Evolutionary conservation across 2,888 invertebrate species (phyloP).

Genomic region (Lasiommata megera): DNA sequence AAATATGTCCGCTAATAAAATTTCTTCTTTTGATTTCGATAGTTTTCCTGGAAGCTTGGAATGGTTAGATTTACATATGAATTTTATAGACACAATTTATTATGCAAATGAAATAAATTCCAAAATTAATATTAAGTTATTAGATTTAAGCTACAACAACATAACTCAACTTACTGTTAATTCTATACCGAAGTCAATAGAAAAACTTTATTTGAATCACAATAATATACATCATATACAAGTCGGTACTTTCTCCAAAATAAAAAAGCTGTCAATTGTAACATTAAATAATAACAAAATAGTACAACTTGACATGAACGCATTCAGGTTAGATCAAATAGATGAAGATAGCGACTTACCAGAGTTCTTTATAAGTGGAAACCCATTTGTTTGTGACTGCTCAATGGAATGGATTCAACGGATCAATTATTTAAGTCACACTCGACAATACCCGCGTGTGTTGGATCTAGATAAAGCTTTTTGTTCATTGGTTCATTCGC

Average conservation of each 20-base stretch:
- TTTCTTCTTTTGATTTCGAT: constrained; percentile 88
- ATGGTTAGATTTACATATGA: constrained; percentile 90
- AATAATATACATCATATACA: constrained; percentile 86
- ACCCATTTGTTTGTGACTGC: constrained; percentile 93
- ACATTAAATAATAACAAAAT: constrained; percentile 89
- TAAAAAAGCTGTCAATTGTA: constrained; percentile 86
- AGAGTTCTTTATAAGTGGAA: constrained; percentile 90
- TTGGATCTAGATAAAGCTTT: constrained; percentile 89
- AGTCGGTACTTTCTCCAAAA: constrained; percentile 86
- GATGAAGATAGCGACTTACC: constrained; percentile 86
- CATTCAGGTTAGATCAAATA: constrained; percentile 85
- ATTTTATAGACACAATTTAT: constrained; percentile 83
- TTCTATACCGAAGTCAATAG: constrained; percentile 87
- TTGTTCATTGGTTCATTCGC: constrained; percentile 87
- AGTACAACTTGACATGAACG: constrained; percentile 86
- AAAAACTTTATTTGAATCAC: constrained; percentile 87
- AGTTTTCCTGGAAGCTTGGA: constrained; percentile 87
- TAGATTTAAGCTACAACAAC: constrained; percentile 88
- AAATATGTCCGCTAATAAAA: constrained; percentile 89
- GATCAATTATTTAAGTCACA: constrained; percentile 88
- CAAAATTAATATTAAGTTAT: constrained; percentile 84
- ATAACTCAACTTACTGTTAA: constrained; percentile 84
- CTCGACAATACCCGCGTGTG: constrained; percentile 88
- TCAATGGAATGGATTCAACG: constrained; percentile 93
- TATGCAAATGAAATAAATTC: constrained; percentile 75